These are phyloP conservation scores for Dryas iulia DNA, from an alignment of 1,140 invertebrate species.

Conservation along the genomic window DNA sequence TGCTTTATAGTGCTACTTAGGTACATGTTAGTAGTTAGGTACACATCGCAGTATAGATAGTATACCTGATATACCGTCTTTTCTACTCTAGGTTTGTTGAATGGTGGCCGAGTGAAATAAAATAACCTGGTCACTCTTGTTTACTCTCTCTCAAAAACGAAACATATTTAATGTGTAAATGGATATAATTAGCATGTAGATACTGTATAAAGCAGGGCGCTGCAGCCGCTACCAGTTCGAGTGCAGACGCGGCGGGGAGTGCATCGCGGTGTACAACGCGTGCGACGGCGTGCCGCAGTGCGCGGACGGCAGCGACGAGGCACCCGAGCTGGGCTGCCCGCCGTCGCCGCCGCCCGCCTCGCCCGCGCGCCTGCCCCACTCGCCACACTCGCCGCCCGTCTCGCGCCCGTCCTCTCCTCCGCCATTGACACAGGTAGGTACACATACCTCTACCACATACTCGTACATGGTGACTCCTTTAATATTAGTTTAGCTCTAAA, in stretches of 20 bases:
- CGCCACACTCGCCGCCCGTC: constrained; percentile 24
- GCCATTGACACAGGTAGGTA: not conserved
- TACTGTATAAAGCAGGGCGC: constrained; percentile 48
- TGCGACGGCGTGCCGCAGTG: constrained; percentile 98
- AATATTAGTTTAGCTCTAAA: no score
- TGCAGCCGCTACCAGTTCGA: constrained; percentile 93
- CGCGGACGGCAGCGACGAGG: constrained; percentile 94
- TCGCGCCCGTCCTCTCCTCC: not conserved
- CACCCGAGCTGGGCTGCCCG: constrained; percentile 89
- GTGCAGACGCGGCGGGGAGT: constrained; percentile 92
- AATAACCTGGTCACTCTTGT: no score
- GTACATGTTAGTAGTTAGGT: no score
- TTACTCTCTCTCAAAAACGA: no score
- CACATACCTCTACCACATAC: no score
- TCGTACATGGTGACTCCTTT: no score
- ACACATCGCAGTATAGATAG: no score
- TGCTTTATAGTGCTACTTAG: no score
- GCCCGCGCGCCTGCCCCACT: constrained; percentile 20
- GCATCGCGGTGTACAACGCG: constrained; percentile 96
- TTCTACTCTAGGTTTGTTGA: no score
- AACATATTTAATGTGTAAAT: no score
- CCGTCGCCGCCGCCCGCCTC: constrained; percentile 62
- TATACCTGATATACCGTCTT: no score
- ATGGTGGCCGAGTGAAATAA: no score
- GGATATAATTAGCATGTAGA: not conserved